phyloP scores from a whole-genome alignment of 2,113 vertebrate genomes.

The Ceyx melanurus region DNA sequence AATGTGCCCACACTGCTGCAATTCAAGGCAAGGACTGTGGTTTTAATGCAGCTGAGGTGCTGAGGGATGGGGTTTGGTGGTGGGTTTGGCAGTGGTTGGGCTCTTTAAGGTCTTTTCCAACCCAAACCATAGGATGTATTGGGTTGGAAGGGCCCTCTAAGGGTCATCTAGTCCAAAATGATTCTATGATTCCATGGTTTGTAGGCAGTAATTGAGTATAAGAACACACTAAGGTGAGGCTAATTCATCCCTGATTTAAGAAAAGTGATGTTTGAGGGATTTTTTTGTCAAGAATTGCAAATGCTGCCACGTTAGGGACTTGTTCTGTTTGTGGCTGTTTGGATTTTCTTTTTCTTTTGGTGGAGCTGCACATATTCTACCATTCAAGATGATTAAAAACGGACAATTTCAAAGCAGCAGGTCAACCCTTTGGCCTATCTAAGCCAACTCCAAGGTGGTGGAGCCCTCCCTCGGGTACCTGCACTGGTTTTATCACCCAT shows the following conservation, averaged over 20 bases:
- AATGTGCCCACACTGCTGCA: background rate
- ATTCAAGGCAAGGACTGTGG: background rate
- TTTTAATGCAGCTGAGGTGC: no score
- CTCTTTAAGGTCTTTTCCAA: no score
- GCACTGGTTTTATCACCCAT: fast-evolving
- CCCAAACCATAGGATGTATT: no score
- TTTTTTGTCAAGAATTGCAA: background rate
- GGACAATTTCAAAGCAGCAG: background rate
- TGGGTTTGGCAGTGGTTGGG: no score
- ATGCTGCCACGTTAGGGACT: fast-evolving
- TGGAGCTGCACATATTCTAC: background rate
- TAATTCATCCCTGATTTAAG: background rate
- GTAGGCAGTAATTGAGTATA: background rate
- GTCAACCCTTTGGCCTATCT: fast-evolving
- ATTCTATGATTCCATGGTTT: no score
- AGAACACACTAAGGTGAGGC: background rate
- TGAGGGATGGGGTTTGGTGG: no score
- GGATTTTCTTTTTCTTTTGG: background rate
- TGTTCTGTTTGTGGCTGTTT: background rate
- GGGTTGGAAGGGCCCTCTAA: no score
- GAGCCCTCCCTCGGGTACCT: background rate
- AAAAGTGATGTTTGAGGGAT: background rate
- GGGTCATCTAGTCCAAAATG: no score
- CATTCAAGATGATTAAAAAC: background rate
- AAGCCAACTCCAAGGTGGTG: fast-evolving